Conservation (phyloP, 92 coral and sea anemone genomes). For the Metridium senile region DNA sequence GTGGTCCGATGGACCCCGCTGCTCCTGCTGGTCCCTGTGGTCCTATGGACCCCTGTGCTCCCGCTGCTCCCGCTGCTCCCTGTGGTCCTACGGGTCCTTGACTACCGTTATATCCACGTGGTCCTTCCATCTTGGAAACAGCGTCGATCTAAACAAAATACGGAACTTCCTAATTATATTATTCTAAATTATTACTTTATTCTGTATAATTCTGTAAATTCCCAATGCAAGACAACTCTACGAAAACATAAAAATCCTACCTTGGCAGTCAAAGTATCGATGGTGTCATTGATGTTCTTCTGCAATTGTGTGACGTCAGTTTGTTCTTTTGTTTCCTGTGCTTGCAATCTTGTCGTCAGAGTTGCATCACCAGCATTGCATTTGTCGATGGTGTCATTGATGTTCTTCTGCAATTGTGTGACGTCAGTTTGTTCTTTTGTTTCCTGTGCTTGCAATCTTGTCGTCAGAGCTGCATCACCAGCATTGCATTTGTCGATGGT, state of each 20-base stretch:
- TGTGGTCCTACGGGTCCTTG: conserved; percentile 9
- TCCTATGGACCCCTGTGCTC: conserved; percentile 11
- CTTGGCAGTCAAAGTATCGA: conserved; percentile 4
- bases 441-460: background rate
- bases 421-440: background rate
- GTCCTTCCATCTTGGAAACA: conserved; percentile 20
- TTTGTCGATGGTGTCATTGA: background rate
- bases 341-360: background rate
- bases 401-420: background rate
- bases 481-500: background rate
- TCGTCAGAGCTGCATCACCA: background rate
- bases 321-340: background rate
- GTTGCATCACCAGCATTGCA: background rate
- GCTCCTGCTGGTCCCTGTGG: background rate
- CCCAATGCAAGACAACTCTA: no score
- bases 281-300: conserved; percentile 7
- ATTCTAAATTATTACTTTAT: no score
- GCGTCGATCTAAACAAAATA: conserved; percentile 9
- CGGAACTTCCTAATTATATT: no score
- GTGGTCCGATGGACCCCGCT: background rate
- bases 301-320: background rate
- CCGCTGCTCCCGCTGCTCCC: background rate
- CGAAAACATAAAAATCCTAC: no score
- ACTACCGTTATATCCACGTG: conserved; percentile 17
- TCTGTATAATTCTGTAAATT: no score